These are phyloP conservation scores for Salvelinus fontinalis DNA, from an alignment of 2,113 vertebrate genomes.

Conservation along the genomic window DNA sequence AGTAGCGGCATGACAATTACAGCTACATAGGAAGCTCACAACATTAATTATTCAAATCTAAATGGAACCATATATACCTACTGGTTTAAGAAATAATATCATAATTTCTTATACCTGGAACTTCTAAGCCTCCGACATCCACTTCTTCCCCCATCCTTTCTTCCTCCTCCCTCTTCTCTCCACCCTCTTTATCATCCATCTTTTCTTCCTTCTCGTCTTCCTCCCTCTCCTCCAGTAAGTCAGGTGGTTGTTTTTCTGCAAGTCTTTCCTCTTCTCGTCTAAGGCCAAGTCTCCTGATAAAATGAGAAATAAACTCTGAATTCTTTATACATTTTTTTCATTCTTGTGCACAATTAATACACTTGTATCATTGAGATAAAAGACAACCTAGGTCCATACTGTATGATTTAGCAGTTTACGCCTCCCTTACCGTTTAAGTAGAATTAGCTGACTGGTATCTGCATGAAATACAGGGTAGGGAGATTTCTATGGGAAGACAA, in stretches of 20 bases:
- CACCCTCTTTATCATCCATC: slow-evolving; percentile 43
- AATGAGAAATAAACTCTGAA: not conserved
- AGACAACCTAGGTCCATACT: not conserved
- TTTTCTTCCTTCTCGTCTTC: slow-evolving; percentile 9
- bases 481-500: slow-evolving; percentile 38
- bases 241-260: not conserved
- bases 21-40: too few species aligned
- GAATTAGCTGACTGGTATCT: slow-evolving; percentile 10
- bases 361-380: not conserved
- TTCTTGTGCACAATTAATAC: not conserved
- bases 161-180: slow-evolving; percentile 18
- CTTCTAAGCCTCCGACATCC: slow-evolving; percentile 59
- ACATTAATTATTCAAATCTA: not conserved
- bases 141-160: slow-evolving; percentile 68
- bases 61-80: not conserved
- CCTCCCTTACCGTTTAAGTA: slow-evolving; percentile 50
- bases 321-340: not conserved
- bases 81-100: not conserved
- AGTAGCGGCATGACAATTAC: not conserved
- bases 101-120: slow-evolving; percentile 75
- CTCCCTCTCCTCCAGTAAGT: slow-evolving; percentile 10
- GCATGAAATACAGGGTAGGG: slow-evolving; percentile 13
- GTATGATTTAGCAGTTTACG: not conserved
- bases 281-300: slow-evolving; percentile 40
- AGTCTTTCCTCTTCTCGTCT: slow-evolving; percentile 22